These are phyloP conservation scores for Eueremaeus valkanovi DNA, from an alignment of 2,888 invertebrate genomes.

Conservation along the genomic window DNA sequence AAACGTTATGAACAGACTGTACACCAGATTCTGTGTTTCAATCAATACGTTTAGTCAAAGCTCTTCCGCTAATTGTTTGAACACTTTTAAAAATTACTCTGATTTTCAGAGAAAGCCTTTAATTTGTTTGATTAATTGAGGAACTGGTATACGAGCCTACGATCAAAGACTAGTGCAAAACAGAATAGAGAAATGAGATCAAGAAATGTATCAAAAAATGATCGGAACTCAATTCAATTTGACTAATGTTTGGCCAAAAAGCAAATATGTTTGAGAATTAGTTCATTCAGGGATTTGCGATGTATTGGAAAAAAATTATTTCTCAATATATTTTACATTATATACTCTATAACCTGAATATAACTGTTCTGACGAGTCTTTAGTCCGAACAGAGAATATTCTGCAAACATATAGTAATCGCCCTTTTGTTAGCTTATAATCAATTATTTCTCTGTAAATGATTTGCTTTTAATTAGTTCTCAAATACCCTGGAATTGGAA, in stretches of 20 bases:
- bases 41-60: slow-evolving; percentile 1
- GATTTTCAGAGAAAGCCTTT: slow-evolving; percentile 6
- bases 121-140: slow-evolving; percentile 10
- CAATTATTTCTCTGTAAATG: slow-evolving; percentile 6
- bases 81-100: background rate
- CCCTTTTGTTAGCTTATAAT: background rate
- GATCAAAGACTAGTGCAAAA: slow-evolving; percentile 27
- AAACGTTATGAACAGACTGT: slow-evolving; percentile 1
- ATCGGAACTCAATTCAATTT: background rate
- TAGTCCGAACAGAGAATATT: no score
- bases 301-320: no score
- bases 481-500: slow-evolving; percentile 20
- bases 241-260: background rate
- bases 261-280: background rate
- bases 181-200: background rate
- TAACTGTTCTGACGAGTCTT: no score
- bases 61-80: background rate
- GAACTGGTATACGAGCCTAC: background rate
- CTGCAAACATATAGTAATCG: background rate
- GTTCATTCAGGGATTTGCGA: background rate
- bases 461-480: background rate
- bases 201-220: background rate
- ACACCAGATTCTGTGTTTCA: slow-evolving; percentile 19
- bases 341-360: no score
- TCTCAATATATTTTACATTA: no score